These are phyloP conservation scores for Clinocottus analis DNA, from an alignment of 2,113 vertebrate genomes.

Conservation along the genomic window DNA sequence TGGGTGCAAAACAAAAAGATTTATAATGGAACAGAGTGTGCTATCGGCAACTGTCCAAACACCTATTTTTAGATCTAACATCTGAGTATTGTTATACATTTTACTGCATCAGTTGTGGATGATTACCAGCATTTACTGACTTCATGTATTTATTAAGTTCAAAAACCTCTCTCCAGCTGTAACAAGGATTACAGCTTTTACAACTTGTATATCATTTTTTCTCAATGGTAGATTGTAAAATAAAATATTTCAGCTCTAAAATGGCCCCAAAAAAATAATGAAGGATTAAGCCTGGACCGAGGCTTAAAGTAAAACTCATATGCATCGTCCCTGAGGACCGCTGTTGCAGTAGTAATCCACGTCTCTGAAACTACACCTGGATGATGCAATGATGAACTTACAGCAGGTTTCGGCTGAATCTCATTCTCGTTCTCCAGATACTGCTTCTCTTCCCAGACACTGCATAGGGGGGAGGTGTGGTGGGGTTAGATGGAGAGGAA, in stretches of 20 bases:
- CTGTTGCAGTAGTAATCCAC: slow-evolving; percentile 50
- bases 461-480: slow-evolving; percentile 48
- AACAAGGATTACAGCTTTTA: slow-evolving; percentile 2
- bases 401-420: slow-evolving; percentile 83
- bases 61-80: neutral
- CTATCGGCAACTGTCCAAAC: neutral
- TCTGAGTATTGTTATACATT: neutral
- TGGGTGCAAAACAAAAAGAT: too few species aligned
- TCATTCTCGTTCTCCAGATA: slow-evolving; percentile 85
- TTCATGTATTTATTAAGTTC: neutral
- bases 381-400: slow-evolving; percentile 80
- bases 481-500: neutral
- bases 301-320: slow-evolving; percentile 53
- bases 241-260: slow-evolving; percentile 10
- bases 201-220: neutral
- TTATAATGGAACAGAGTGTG: neutral
- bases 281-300: slow-evolving; percentile 38
- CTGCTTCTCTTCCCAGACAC: slow-evolving; percentile 88
- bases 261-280: neutral
- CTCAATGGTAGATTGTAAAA: neutral
- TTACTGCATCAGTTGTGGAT: neutral
- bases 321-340: slow-evolving; percentile 45
- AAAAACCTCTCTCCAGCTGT: neutral
- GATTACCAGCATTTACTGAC: neutral
- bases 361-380: slow-evolving; percentile 30